Evolutionary conservation across 1,140 invertebrate genomes (phyloP), one percentile per base, ranked within the genome.

Genomic region (Cherax quadricarinatus): DNA sequence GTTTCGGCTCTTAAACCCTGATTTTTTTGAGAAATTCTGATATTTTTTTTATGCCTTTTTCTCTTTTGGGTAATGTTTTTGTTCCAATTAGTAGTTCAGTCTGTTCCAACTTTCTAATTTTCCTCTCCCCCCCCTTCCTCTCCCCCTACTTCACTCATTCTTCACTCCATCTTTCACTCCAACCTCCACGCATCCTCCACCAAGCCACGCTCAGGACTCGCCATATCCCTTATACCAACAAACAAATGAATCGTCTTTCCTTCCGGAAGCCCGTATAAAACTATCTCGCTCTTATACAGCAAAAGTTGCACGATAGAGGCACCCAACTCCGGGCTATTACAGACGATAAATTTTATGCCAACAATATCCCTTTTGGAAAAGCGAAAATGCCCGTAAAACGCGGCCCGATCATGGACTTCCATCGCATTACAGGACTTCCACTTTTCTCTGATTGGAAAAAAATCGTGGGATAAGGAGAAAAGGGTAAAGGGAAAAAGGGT

Each of bases 331-430:
- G 62, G 62, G 83, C 83, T 81, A 86, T 91, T 66, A 91, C 89
- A 83, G 89, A 91, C 89, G 89, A 91, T 91, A 91, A 91, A 91
- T 86, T 91, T 91, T 91, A 91, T 80, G 89, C 53, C 84, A 73
- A 91, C 89, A 91, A 91, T 91, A 91, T 91, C 89, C 84, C 84
- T 86, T 91, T 86, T 80, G 83, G 89, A 91, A 81, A 79, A 86
- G 89, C 89, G 83, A 86, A 86, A 86, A 86, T 86, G 53, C 75
- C 84, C 89, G 89, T 91, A 86, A 91, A 88, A 86, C 89, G 12
- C 16, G 21, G 83, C 51, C 57, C 66, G 89, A 91, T 91, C 89
- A 86, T 91, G 48, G 84, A 80, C 83, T 62, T 79, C 30, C 18
- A 70, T 66, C 73, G 84, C 75, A 60, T 80, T 86, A 85, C 49